phyloP scores from a whole-genome alignment of 2,888 invertebrate genomes.

The Dryobotodes eremita region DNA sequence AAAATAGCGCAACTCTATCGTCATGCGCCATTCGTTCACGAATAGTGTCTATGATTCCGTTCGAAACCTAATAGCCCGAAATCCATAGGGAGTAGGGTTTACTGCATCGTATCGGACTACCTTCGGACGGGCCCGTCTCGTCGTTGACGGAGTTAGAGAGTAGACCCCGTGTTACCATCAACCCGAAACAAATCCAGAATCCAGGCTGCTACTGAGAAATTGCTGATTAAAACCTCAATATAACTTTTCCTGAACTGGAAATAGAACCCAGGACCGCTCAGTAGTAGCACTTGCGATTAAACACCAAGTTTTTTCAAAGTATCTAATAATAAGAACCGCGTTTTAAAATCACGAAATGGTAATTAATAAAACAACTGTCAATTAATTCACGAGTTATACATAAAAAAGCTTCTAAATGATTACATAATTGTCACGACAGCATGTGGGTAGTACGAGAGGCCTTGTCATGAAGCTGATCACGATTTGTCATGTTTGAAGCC shows the following conservation, averaged over 20 bases:
- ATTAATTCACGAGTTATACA: conserved; percentile 44
- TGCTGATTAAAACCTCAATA: not conserved
- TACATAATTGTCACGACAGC: conserved; percentile 56
- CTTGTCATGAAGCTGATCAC: conserved; percentile 64
- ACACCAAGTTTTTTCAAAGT: too few species aligned
- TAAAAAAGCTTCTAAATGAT: conserved; percentile 45
- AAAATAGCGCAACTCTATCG: too few species aligned
- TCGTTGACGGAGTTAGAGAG: too few species aligned
- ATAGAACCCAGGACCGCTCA: not conserved
- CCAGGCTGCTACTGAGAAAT: not conserved
- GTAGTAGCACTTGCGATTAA: not conserved
- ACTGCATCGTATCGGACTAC: too few species aligned
- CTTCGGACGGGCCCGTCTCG: too few species aligned
- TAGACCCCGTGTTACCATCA: not conserved
- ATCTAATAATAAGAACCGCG: not conserved
- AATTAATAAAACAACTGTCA: conserved; percentile 30
- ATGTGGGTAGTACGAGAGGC: conserved; percentile 58
- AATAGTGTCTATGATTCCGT: too few species aligned
- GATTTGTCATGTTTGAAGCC: conserved; percentile 63
- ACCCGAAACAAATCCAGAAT: not conserved
- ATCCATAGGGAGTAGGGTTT: too few species aligned
- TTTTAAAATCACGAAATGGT: conserved; percentile 17
- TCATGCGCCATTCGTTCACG: too few species aligned
- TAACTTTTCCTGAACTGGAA: not conserved
- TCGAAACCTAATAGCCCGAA: too few species aligned